phyloP scores from a whole-genome alignment of 2,888 invertebrate species.

The Allacma fusca region DNA sequence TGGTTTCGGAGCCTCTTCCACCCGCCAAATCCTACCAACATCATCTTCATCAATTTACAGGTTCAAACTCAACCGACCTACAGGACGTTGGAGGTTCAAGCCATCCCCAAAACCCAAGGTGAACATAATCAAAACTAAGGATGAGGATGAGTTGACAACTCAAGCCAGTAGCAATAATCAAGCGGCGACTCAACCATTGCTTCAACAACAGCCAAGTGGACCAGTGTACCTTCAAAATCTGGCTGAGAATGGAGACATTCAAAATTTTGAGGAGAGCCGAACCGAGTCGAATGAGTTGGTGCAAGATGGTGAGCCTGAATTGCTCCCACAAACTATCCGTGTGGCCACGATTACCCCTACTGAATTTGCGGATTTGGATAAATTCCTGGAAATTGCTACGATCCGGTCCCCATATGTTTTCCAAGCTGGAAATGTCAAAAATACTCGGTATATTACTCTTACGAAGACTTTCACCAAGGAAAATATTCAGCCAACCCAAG shows the following conservation, averaged over 20 bases:
- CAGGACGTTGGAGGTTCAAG: slow-evolving; percentile 90
- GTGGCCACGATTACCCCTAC: slow-evolving; percentile 88
- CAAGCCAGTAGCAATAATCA: slow-evolving; percentile 43
- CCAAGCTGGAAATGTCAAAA: slow-evolving; percentile 85
- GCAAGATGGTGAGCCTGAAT: slow-evolving; percentile 54
- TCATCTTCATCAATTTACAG: slow-evolving; percentile 68
- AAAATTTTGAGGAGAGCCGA: slow-evolving; percentile 55
- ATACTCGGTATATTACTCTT: slow-evolving; percentile 86
- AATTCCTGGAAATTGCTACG: slow-evolving; percentile 79
- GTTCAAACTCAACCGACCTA: slow-evolving; percentile 81
- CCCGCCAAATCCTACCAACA: slow-evolving; percentile 54
- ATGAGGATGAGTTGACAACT: slow-evolving; percentile 52
- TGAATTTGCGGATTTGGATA: slow-evolving; percentile 84
- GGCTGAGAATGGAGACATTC: slow-evolving; percentile 49
- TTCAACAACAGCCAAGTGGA: slow-evolving; percentile 33
- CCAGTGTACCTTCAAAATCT: slow-evolving; percentile 51
- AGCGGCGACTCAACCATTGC: slow-evolving; percentile 33
- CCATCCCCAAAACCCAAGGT: slow-evolving; percentile 87
- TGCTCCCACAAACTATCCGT: slow-evolving; percentile 80
- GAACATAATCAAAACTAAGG: slow-evolving; percentile 63
- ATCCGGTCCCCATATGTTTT: slow-evolving; percentile 89
- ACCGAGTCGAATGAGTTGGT: slow-evolving; percentile 59
- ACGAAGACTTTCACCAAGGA: slow-evolving; percentile 66
- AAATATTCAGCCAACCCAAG: slow-evolving; percentile 59
- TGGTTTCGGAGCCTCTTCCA: slow-evolving; percentile 36